Evolutionary conservation across 2,888 invertebrate genomes (phyloP).

Genomic region (Anorthoa munda): DNA sequence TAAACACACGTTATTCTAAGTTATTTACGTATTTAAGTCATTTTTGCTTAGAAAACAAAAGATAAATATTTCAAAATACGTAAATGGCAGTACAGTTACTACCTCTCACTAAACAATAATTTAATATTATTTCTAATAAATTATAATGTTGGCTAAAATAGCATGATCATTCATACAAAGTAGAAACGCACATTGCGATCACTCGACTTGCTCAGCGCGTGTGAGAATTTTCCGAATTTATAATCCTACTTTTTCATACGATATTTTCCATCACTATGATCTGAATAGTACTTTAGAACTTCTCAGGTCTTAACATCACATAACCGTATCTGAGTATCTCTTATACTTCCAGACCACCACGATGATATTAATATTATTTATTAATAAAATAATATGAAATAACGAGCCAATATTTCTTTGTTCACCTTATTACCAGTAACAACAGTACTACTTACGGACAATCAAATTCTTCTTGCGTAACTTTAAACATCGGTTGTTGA

Average conservation of each 20-base stretch:
- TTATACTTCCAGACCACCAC: not conserved
- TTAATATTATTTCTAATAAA: not conserved
- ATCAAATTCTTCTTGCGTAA: constrained; percentile 60
- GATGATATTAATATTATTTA: not conserved
- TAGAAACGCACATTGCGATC: not conserved
- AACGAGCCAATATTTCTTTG: constrained; percentile 25
- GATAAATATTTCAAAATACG: not conserved
- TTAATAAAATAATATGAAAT: constrained; percentile 9
- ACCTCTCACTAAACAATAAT: not conserved
- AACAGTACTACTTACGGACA: constrained; percentile 48
- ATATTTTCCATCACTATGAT: too few relatives aligned
- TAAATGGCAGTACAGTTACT: not conserved
- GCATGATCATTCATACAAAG: too few relatives aligned
- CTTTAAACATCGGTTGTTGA: constrained; percentile 58
- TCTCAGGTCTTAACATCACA: not conserved
- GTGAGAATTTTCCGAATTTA: too few relatives aligned
- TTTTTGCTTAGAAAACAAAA: constrained; percentile 2
- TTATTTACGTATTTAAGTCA: constrained; percentile 1
- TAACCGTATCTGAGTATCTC: not conserved
- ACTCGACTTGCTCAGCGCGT: not conserved
- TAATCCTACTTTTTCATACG: too few relatives aligned
- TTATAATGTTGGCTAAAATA: too few relatives aligned
- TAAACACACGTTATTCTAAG: constrained; percentile 9
- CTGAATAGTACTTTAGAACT: too few relatives aligned
- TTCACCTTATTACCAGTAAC: constrained; percentile 33